phyloP scores from a whole-genome alignment of 1,140 invertebrate genomes.

The Coenobita brevimanus region DNA sequence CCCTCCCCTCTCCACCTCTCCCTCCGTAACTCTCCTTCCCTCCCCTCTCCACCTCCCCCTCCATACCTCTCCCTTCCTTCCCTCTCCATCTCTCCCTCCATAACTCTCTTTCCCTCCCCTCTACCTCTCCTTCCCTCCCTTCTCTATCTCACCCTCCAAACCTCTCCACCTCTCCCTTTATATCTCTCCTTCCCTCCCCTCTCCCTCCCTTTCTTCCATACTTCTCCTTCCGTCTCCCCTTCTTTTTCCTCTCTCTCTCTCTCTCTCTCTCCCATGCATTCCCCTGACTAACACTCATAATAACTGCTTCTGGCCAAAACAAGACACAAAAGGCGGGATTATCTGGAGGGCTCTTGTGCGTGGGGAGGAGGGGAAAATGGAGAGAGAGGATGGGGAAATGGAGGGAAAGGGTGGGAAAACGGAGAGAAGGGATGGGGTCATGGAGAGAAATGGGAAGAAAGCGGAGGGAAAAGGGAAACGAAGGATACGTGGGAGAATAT shows the following conservation, averaged over 20 bases:
- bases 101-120: neutral
- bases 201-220: no score
- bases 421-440: neutral
- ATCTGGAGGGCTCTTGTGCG: neutral
- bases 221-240: no score
- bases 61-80: no score
- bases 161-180: neutral
- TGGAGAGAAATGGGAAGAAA: neutral
- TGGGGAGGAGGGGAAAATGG: neutral
- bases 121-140: neutral
- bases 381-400: neutral
- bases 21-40: neutral
- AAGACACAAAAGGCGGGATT: neutral
- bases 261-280: no score
- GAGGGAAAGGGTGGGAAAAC: neutral
- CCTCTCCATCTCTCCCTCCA: conserved; percentile 10
- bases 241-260: no score
- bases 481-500: neutral
- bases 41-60: neutral
- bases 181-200: neutral
- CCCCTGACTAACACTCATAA: neutral
- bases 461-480: neutral
- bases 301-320: neutral
- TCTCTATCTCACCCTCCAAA: neutral
- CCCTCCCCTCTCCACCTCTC: neutral